These are phyloP conservation scores for Artibeus lituratus DNA, from an alignment of 2,797 vertebrate genomes.

Conservation along the genomic window DNA sequence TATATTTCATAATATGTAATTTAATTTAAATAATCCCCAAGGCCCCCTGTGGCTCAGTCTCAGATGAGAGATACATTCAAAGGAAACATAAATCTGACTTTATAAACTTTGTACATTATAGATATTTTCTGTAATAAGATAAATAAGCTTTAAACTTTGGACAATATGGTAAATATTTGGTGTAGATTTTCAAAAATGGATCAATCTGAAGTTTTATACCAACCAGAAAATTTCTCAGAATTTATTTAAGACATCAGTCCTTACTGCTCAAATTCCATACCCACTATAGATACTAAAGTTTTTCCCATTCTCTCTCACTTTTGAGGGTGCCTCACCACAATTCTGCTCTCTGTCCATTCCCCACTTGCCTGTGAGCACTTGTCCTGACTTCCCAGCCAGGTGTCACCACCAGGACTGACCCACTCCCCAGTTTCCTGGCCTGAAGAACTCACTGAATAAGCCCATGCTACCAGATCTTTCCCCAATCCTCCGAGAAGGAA, in stretches of 20 bases:
- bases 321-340: neutral
- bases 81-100: neutral
- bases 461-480: neutral
- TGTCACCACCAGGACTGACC: neutral
- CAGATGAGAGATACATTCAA: neutral
- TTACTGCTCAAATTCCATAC: neutral
- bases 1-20: conserved; percentile 24
- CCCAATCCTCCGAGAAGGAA: neutral
- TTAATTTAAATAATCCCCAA: conserved; percentile 31
- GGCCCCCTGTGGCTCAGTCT: neutral
- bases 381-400: neutral
- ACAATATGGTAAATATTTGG: neutral
- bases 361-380: neutral
- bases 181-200: neutral
- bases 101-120: neutral
- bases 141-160: neutral
- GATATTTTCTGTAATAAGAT: neutral
- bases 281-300: neutral
- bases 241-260: neutral
- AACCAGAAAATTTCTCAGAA: conserved; percentile 1
- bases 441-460: neutral
- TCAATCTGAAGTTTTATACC: neutral
- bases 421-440: neutral
- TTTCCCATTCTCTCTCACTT: neutral
- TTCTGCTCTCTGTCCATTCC: neutral